Evolutionary conservation across 2,888 invertebrate genomes (phyloP).

Genomic region (Pemphredon lugubris): DNA sequence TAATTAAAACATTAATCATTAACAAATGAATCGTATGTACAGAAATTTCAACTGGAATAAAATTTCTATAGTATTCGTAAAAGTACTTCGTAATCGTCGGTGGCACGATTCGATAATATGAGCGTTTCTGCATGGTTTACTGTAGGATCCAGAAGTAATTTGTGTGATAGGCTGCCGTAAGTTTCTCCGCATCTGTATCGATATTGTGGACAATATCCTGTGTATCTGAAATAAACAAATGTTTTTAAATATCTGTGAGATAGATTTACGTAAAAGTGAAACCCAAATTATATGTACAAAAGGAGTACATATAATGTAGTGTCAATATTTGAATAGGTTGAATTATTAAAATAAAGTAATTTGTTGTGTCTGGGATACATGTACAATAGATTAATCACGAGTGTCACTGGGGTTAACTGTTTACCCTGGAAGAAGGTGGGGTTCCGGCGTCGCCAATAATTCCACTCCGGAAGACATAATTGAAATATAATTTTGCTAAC

Average conservation of each 20-base stretch:
- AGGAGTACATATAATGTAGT: neutral
- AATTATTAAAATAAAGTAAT: too few relatives aligned
- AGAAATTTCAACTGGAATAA: neutral
- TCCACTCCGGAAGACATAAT: slow-evolving; percentile 63
- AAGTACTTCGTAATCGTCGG: slow-evolving; percentile 85
- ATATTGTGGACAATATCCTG: slow-evolving; percentile 90
- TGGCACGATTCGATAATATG: slow-evolving; percentile 85
- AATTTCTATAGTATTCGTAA: slow-evolving; percentile 2
- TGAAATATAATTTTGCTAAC: neutral
- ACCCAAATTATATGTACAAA: too few relatives aligned
- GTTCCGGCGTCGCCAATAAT: slow-evolving; percentile 84
- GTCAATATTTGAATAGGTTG: too few relatives aligned
- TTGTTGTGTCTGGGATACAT: too few relatives aligned
- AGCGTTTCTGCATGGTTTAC: slow-evolving; percentile 88
- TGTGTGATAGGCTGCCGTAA: slow-evolving; percentile 87
- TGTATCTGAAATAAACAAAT: slow-evolving; percentile 83
- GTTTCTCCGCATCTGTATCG: slow-evolving; percentile 89
- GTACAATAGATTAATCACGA: too few relatives aligned
- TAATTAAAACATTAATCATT: neutral
- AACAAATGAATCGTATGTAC: neutral
- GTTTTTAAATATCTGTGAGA: neutral
- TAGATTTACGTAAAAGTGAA: neutral
- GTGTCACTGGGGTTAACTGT: slow-evolving; percentile 60
- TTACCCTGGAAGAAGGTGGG: slow-evolving; percentile 89
- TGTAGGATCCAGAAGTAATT: slow-evolving; percentile 88